phyloP scores from a whole-genome alignment of 2,797 vertebrate genomes.

The Dendrocincla tyrannina region DNA sequence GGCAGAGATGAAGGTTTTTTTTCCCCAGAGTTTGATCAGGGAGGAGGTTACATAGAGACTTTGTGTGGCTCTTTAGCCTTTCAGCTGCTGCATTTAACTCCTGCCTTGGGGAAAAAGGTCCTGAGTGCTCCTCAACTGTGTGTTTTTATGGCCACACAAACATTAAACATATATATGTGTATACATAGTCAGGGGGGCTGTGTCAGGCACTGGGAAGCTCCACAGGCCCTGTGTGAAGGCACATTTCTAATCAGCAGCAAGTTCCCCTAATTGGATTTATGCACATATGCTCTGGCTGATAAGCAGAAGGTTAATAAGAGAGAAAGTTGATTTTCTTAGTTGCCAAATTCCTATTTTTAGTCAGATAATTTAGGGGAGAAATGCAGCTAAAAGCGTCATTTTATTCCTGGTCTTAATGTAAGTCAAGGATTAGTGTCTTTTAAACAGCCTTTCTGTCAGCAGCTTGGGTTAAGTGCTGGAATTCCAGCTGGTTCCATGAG shows the following conservation, averaged over 20 bases:
- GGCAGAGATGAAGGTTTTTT: not conserved
- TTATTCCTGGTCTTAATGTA: not conserved
- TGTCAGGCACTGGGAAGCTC: not conserved
- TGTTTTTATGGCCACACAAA: not conserved
- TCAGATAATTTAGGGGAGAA: not conserved
- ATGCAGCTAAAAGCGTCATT: not conserved
- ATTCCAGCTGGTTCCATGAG: not conserved
- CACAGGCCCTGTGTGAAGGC: not conserved
- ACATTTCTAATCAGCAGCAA: not conserved
- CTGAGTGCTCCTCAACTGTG: not conserved
- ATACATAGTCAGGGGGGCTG: not conserved
- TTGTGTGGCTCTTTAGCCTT: not conserved
- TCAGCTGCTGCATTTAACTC: not conserved
- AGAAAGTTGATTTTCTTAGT: slow-evolving; percentile 13
- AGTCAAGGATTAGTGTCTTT: slow-evolving; percentile 9
- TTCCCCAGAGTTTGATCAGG: not conserved
- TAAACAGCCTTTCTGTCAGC: not conserved
- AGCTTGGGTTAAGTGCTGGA: not conserved
- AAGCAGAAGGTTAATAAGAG: slow-evolving; percentile 52
- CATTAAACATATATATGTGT: not conserved
- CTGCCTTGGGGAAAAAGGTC: not conserved
- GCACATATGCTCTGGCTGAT: slow-evolving; percentile 26
- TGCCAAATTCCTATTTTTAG: slow-evolving; percentile 29
- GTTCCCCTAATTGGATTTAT: slow-evolving; percentile 60
- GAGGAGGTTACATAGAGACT: not conserved